Evolutionary conservation across 2,888 invertebrate genomes (phyloP), one percentile per base, ranked within the genome.

Genomic region (Gandaritis pyraliata): DNA sequence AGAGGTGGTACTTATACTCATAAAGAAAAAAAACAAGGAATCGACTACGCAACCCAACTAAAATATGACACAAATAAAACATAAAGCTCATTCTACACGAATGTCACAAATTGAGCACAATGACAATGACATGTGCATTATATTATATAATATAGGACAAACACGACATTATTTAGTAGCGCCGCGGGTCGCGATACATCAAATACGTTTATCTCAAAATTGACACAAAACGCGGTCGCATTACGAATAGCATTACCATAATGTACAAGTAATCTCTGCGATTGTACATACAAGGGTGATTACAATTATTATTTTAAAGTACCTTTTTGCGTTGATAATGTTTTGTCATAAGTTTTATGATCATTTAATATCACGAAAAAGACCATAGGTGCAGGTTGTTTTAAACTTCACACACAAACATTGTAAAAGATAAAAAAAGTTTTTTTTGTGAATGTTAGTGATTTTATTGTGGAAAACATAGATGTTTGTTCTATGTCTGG

Each of bases 231-330:
- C 51, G 64, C 56, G 49, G 57, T 50, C 45, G 48, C 64, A 59
- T 53, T 65, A 67, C 67, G 67, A 67, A 67, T 70, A 61, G n/a
- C 54, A 68, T 70, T 68, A 66, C 38, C 69, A 68, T 70, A 70
- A 66, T 59, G 56, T 64, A 36, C 18, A 33, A 60, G 48, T 60
- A 62, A 61, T 64, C 52, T 62, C 47, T 51, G 29, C 47, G 64
- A 58, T 51, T 58, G 58, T 52, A 60, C 60, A n/a, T 54, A 23
- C 39, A 23, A 43, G 11, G 43, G 11, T 43, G 43, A 16, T 43
- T 1, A 1, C 0, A 10, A 41, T 41, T 41, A 1, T 23, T 5
- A 23, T 23, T 23, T 23, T 3, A 1, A 23, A 23, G 6, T 23
- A 3, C 3, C 3, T 23, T n/a, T n/a, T n/a, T n/a, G n/a, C n/a